Conservation (phyloP, 2,797 vertebrate species). For the Rhinoraja longicauda region DNA sequence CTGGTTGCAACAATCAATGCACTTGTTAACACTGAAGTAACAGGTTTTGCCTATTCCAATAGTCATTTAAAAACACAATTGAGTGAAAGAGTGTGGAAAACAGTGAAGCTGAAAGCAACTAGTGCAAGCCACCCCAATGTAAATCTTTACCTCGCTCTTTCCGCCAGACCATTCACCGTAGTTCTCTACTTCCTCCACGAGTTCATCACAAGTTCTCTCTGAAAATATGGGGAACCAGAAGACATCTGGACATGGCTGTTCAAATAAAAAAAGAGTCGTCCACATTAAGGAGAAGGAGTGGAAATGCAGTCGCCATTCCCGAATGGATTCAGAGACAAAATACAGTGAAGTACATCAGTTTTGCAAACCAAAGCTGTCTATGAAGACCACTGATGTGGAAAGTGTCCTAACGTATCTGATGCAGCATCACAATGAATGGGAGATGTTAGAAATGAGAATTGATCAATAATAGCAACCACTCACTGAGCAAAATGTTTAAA, state of each 20-base stretch:
- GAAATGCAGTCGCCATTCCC: not conserved
- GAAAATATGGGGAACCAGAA: conserved; percentile 97
- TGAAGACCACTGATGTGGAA: not conserved
- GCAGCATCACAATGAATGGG: not conserved
- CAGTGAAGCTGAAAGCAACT: not conserved
- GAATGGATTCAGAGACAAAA: not conserved
- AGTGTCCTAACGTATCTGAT: not conserved
- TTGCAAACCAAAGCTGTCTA: not conserved
- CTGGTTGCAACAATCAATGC: not conserved
- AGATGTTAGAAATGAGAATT: not conserved
- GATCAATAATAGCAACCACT: not conserved
- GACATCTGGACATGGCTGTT: conserved; percentile 92
- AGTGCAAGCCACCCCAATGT: not conserved
- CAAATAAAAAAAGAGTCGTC: conserved; percentile 38
- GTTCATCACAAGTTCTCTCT: conserved; percentile 80
- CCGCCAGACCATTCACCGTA: conserved; percentile 91
- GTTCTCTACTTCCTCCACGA: conserved; percentile 93
- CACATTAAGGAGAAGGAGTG: not conserved
- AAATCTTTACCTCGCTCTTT: conserved; percentile 68
- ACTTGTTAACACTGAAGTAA: not conserved
- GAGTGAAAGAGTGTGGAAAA: not conserved
- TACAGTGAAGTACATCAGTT: not conserved
- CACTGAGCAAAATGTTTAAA: not conserved
- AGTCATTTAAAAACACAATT: conserved; percentile 37
- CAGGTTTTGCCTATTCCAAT: conserved; percentile 29